Conservation (phyloP, 2,797 vertebrate genomes). For the Macroramphosus scolopax region DNA sequence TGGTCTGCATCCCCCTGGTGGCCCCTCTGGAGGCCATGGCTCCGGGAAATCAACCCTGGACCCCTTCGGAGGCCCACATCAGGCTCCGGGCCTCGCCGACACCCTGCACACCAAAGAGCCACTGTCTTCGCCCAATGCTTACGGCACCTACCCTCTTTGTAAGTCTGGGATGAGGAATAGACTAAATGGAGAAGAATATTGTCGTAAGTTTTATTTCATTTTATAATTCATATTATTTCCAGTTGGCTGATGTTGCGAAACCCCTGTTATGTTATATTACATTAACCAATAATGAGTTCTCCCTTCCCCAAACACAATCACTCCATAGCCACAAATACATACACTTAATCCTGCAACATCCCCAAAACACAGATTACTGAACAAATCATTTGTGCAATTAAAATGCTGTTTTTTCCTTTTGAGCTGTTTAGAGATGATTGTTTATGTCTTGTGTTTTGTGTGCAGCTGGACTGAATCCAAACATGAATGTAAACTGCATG, state of each 20-base stretch:
- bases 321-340: no score
- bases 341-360: no score
- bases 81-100: slow-evolving; percentile 88
- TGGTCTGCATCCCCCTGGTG: slow-evolving; percentile 84
- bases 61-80: slow-evolving; percentile 88
- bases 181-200: no score
- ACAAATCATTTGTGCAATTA: not conserved
- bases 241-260: no score
- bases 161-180: slow-evolving; percentile 53
- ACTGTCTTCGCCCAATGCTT: slow-evolving; percentile 91
- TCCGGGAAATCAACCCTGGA: slow-evolving; percentile 93
- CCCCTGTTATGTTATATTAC: no score
- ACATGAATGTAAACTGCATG: slow-evolving; percentile 97
- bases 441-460: slow-evolving; percentile 4
- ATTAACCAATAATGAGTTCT: no score
- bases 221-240: no score
- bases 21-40: slow-evolving; percentile 75
- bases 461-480: slow-evolving; percentile 92
- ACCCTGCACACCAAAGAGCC: slow-evolving; percentile 98
- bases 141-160: slow-evolving; percentile 93
- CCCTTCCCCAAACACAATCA: no score
- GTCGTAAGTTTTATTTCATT: no score
- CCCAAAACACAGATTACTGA: no score
- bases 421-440: not conserved
- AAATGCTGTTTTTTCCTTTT: not conserved